Percentiles rank a stretch among this genome's conserved stretches.
Evolutionary conservation across 1,140 invertebrate species (phyloP).

Genomic region (Helicoverpa armigera): DNA sequence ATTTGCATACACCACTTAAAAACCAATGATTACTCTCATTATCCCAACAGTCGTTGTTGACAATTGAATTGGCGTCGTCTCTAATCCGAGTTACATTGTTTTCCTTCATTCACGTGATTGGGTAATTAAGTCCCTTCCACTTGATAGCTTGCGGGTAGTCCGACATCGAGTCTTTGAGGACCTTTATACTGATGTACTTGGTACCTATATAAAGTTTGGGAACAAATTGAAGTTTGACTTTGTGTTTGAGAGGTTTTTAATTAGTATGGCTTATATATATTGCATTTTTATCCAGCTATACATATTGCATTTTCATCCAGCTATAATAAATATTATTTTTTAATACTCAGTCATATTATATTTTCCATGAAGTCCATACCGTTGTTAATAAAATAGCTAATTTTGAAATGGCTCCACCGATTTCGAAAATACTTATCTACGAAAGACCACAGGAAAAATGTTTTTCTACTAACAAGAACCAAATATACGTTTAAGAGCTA

Average conservation of each 20-base stretch:
- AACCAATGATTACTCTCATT: not conserved
- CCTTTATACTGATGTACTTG: not conserved
- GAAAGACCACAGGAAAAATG: no score
- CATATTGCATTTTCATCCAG: no score
- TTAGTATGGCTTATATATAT: no score
- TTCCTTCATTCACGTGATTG: slow-evolving; percentile 43
- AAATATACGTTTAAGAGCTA: no score
- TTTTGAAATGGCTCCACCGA: no score
- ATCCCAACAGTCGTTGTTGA: not conserved
- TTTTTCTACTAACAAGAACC: no score
- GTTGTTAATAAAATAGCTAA: no score
- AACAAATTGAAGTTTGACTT: slow-evolving; percentile 14
- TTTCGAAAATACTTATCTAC: no score
- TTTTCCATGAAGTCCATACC: no score
- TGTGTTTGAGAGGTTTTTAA: not conserved
- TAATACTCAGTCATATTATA: no score
- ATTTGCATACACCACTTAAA: not conserved
- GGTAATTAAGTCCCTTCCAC: slow-evolving; percentile 51
- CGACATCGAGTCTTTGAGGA: slow-evolving; percentile 46
- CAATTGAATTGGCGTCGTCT: not conserved
- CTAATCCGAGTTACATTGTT: slow-evolving; percentile 46
- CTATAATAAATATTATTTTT: no score
- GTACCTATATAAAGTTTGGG: slow-evolving; percentile 5
- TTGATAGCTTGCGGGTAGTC: slow-evolving; percentile 50
- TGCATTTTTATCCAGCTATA: no score